Base-by-base conservation (phyloP, 2,888 invertebrate genomes). In the Pseudanteris insignis region DNA sequence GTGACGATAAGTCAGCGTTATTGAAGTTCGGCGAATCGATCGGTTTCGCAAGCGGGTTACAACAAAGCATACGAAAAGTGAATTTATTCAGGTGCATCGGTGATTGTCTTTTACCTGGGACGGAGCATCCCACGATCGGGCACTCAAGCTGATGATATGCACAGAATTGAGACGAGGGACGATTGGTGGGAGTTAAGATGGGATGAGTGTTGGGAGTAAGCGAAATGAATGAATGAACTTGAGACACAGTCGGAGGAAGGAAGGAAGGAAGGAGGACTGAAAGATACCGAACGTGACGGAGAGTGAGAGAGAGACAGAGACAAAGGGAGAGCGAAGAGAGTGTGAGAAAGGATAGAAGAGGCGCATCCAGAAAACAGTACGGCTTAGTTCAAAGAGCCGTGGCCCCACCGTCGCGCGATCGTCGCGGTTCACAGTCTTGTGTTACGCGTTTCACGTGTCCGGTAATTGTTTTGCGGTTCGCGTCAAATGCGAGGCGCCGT, bases 181-280 rank as follows among this genome's bases (percentile, higher is more conserved):
- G 26, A 26, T 26, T 48, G 43, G 68, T 65, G n/a, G n/a, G n/a
- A n/a, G n/a, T n/a, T n/a, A n/a, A n/a, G n/a, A n/a, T 21, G 66
- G 69, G 62, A 63, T 59, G 48, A 63, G 40, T 2, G 26, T 8
- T 26, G 26, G 26, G 6, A 26, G 26, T 26, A 26, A 26, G 26
- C 57, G 60, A 65, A 71, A 77, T 74, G 77, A 76, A 77, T 77
- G 78, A 78, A 78, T 76, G 77, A 75, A 77, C 74, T 73, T 74
- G 72, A 73, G 72, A 74, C 74, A 76, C 76, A n/a, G n/a, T n/a
- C n/a, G n/a, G n/a, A 76, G 73, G 75, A 70, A 41, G 70, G 73
- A 70, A 70, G 68, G 66, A 62, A 51, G 44, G 43, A 32, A 44
- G 32, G 15, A 48, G 44, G 44, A 24, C 33, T 26, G 41, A n/a